Evolutionary conservation across 2,888 invertebrate species (phyloP).

Genomic region (Nasonia oneida): DNA sequence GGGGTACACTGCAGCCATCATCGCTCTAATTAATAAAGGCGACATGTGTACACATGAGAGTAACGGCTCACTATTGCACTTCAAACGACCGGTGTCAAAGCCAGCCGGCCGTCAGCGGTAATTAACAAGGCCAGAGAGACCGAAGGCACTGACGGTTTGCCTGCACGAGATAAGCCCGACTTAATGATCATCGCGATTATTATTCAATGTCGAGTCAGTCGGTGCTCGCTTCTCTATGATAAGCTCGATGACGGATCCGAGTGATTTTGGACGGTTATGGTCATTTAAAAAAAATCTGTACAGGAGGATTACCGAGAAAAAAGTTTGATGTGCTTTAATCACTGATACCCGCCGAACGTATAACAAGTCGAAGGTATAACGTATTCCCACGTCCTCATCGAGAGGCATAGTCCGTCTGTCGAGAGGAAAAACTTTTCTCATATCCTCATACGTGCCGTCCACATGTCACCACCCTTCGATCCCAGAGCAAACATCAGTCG

Average conservation of each 20-base stretch:
- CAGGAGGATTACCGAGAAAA: too few relatives aligned
- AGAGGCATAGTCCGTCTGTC: background rate
- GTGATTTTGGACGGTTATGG: background rate
- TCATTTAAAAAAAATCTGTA: too few relatives aligned
- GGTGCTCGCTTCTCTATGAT: background rate
- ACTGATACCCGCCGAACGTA: background rate
- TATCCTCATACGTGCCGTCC: slow-evolving; percentile 46
- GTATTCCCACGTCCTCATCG: background rate
- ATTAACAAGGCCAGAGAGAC: slow-evolving; percentile 45
- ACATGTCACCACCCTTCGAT: slow-evolving; percentile 5
- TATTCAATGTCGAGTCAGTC: slow-evolving; percentile 29
- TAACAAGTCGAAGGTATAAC: too few relatives aligned
- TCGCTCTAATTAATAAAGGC: slow-evolving; percentile 22
- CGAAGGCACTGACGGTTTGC: background rate
- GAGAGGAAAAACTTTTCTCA: slow-evolving; percentile 50
- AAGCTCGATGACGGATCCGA: slow-evolving; percentile 16
- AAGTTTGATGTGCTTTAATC: too few relatives aligned
- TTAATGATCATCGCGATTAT: slow-evolving; percentile 57
- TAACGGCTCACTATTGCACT: background rate
- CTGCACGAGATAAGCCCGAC: slow-evolving; percentile 48
- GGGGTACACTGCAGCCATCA: background rate
- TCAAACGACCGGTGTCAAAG: background rate
- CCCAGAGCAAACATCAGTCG: slow-evolving; percentile 1
- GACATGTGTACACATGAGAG: background rate
- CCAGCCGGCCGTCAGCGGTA: slow-evolving; percentile 21